Conservation (phyloP, 2,113 vertebrate species). For the Podarcis raffonei region DNA sequence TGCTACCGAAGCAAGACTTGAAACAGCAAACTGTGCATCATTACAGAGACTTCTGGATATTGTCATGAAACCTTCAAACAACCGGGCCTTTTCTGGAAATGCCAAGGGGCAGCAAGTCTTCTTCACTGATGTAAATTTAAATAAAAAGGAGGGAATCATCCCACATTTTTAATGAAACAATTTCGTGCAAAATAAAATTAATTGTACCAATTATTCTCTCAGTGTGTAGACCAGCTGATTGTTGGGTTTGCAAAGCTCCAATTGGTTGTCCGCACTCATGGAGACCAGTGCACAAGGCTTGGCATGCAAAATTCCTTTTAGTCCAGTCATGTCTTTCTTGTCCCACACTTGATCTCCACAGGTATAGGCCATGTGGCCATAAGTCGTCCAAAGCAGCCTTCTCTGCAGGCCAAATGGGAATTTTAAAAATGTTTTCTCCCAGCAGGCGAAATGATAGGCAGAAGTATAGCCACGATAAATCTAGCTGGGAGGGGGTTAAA, state of each 20-base stretch:
- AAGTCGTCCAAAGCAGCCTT: too few species aligned
- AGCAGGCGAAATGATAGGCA: too few species aligned
- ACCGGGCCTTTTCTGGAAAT: not conserved
- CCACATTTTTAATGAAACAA: not conserved
- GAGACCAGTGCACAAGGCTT: too few species aligned
- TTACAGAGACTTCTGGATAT: slow-evolving; percentile 71
- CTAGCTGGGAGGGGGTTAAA: too few species aligned
- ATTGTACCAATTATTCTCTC: not conserved
- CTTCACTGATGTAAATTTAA: not conserved
- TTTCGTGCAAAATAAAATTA: not conserved
- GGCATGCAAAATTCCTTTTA: not conserved
- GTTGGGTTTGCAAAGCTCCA: too few species aligned
- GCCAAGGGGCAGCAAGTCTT: slow-evolving; percentile 17
- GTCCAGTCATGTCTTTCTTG: too few species aligned
- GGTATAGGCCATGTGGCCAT: too few species aligned
- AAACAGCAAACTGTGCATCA: slow-evolving; percentile 60
- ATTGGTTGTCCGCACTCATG: too few species aligned
- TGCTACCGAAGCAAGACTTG: slow-evolving; percentile 62
- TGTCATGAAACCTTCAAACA: slow-evolving; percentile 59
- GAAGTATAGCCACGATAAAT: too few species aligned
- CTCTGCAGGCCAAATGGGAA: too few species aligned
- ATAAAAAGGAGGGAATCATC: not conserved
- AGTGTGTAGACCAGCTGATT: not conserved
- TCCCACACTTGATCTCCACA: not conserved
- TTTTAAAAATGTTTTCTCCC: too few species aligned